Evolutionary conservation across 2,888 invertebrate species (phyloP).

Genomic region (Dasysyrphus albostriatus): DNA sequence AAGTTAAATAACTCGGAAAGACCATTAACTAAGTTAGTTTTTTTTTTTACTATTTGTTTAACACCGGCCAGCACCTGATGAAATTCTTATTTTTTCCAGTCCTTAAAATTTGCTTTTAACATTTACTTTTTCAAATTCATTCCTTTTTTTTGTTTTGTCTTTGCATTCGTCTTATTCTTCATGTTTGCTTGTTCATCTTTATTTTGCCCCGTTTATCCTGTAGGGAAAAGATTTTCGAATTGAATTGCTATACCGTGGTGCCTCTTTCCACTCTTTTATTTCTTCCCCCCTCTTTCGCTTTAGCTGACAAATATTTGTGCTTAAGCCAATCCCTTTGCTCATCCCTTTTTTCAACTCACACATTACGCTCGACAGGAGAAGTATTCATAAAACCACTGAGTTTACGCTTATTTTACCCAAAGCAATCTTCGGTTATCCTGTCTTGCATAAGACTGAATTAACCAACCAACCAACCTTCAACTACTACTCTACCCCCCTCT

Average conservation of each 20-base stretch:
- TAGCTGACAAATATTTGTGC: constrained; percentile 67
- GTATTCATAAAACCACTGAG: constrained; percentile 82
- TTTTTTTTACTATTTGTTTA: too few species aligned
- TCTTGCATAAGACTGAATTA: constrained; percentile 44
- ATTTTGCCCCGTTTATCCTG: constrained; percentile 58
- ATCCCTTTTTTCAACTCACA: constrained; percentile 29
- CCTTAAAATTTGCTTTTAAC: constrained; percentile 39
- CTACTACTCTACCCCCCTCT: neutral
- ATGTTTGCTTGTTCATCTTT: constrained; percentile 65
- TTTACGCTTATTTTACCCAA: constrained; percentile 82
- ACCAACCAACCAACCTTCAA: neutral
- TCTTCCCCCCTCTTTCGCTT: neutral
- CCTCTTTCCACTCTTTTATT: neutral
- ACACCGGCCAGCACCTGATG: neutral
- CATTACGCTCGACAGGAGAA: constrained; percentile 75
- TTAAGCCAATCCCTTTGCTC: constrained; percentile 32
- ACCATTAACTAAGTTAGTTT: too few species aligned
- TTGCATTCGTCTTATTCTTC: constrained; percentile 20
- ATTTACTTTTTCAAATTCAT: neutral
- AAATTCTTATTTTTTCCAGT: constrained; percentile 32
- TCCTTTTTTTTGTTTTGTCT: constrained; percentile 3
- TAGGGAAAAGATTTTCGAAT: constrained; percentile 78
- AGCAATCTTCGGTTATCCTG: constrained; percentile 53
- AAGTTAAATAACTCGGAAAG: too few species aligned
- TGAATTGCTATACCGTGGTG: constrained; percentile 79